Percentiles rank a stretch among this genome's conserved stretches.
Conservation (phyloP, 2,888 invertebrate genomes). For the Rhamphomyia laevipes region DNA sequence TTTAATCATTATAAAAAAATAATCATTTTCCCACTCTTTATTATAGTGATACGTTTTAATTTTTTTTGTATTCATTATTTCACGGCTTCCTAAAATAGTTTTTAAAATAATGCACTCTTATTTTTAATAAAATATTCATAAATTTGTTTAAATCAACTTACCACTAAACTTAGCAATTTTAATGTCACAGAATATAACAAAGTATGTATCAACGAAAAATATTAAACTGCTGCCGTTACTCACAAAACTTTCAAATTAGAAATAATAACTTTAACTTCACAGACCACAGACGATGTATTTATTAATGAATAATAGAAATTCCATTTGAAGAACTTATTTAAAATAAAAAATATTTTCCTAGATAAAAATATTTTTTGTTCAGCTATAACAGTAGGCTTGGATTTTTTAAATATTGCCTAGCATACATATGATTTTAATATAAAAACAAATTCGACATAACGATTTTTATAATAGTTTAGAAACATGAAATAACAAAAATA, state of each 20-base stretch:
- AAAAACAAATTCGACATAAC: not conserved
- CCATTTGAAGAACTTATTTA: not conserved
- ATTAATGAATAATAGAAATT: no score
- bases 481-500: not conserved
- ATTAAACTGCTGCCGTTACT: not conserved
- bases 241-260: no score
- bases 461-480: not conserved
- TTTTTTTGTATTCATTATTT: not conserved
- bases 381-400: not conserved
- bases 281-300: no score
- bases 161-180: no score
- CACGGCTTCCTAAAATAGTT: not conserved
- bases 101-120: no score
- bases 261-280: no score
- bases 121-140: no score
- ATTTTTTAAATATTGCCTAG: not conserved
- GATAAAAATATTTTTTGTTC: not conserved
- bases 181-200: not conserved
- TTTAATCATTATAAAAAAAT: not conserved
- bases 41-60: not conserved
- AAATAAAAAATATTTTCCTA: not conserved
- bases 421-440: no score
- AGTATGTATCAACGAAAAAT: not conserved
- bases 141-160: no score
- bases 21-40: not conserved